These are phyloP conservation scores for Cotesia congregata DNA, from an alignment of 2,888 invertebrate species.

Conservation along the genomic window DNA sequence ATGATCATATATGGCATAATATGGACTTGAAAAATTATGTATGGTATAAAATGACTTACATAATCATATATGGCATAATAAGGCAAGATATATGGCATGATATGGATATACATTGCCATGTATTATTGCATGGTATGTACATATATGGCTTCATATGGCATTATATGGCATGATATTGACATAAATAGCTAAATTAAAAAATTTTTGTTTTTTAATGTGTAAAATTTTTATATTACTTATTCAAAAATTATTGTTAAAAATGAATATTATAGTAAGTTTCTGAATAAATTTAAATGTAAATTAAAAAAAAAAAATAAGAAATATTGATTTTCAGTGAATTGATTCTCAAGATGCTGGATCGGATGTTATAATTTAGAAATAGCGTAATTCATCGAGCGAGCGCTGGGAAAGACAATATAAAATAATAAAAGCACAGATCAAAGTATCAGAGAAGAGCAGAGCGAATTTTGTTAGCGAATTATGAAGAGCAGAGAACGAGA, in stretches of 20 bases:
- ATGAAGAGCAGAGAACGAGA: neutral
- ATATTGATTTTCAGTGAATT: neutral
- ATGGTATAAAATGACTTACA: too few relatives aligned
- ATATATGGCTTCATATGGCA: too few relatives aligned
- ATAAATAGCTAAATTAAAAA: too few relatives aligned
- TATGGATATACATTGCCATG: too few relatives aligned
- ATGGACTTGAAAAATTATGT: too few relatives aligned
- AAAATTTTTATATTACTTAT: too few relatives aligned
- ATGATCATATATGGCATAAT: too few relatives aligned
- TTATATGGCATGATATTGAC: too few relatives aligned
- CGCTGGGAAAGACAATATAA: constrained; percentile 45
- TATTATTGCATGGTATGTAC: too few relatives aligned
- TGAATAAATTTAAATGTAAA: neutral
- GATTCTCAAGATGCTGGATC: constrained; percentile 32
- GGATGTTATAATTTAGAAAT: constrained; percentile 69
- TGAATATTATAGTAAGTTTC: neutral
- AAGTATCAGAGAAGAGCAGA: constrained; percentile 14
- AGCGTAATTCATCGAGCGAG: constrained; percentile 49
- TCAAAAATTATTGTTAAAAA: neutral
- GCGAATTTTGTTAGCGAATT: constrained; percentile 29
- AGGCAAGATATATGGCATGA: too few relatives aligned
- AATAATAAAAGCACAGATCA: neutral
- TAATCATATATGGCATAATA: too few relatives aligned
- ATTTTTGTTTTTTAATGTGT: too few relatives aligned
- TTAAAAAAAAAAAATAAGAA: neutral